A percentile compares a stretch with the other conserved stretches of the same genome.
phyloP scores from a whole-genome alignment of 2,113 vertebrate species.

The Pimephales promelas region DNA sequence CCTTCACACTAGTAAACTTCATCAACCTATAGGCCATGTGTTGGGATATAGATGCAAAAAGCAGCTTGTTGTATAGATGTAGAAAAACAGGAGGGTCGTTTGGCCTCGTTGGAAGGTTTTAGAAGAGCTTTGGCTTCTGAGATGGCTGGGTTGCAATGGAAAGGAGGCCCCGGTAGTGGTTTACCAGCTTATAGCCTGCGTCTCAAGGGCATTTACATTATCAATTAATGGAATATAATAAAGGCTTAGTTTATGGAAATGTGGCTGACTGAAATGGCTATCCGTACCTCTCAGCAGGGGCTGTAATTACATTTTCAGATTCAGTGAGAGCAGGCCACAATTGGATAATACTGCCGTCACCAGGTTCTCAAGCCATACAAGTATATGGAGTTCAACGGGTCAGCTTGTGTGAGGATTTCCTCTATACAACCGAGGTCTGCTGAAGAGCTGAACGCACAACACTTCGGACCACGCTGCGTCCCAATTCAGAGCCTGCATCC shows the following conservation, averaged over 20 bases:
- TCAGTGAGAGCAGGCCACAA: conserved; percentile 22
- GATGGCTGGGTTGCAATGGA: not conserved
- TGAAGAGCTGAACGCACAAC: too few species aligned
- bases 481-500: too few species aligned
- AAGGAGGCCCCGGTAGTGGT: not conserved
- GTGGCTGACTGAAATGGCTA: conserved; percentile 57
- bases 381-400: not conserved
- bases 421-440: not conserved
- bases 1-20: not conserved
- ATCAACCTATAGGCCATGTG: not conserved
- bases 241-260: conserved; percentile 61
- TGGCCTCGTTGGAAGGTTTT: not conserved
- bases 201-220: conserved; percentile 66
- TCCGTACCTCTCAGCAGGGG: conserved; percentile 60
- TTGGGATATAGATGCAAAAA: not conserved
- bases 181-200: conserved; percentile 23
- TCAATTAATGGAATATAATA: conserved; percentile 72
- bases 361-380: not conserved
- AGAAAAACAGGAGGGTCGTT: not conserved
- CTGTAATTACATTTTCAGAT: conserved; percentile 66
- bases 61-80: not conserved
- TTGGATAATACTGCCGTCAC: not conserved
- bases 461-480: too few species aligned
- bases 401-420: not conserved
- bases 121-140: conserved; percentile 19